Evolutionary conservation across 1,140 invertebrate genomes (phyloP).

Genomic region (Philotrypesis tridentata): DNA sequence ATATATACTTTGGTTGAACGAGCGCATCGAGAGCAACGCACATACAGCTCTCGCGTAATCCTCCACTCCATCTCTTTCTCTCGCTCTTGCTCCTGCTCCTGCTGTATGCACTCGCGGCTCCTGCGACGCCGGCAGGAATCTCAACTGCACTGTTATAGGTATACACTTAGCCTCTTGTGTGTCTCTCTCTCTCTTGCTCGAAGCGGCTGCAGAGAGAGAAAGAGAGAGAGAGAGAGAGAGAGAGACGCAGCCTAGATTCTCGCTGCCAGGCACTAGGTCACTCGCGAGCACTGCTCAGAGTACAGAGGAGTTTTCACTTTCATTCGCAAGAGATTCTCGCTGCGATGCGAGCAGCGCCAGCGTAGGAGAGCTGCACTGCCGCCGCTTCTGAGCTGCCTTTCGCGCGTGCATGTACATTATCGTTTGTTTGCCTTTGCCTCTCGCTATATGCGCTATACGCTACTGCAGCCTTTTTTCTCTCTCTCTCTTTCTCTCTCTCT

Average conservation of each 20-base stretch:
- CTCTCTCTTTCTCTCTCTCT: no score
- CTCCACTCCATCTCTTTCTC: not conserved
- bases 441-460: slow-evolving; percentile 39
- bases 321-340: slow-evolving; percentile 54
- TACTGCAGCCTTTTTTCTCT: not conserved
- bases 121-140: slow-evolving; percentile 18
- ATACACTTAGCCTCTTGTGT: no score
- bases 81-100: no score
- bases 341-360: not conserved
- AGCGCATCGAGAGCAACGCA: not conserved
- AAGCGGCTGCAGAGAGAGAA: no score
- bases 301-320: slow-evolving; percentile 70
- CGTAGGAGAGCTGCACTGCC: not conserved
- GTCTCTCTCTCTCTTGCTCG: no score
- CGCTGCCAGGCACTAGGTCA: slow-evolving; percentile 69
- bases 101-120: not conserved
- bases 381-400: not conserved
- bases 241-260: slow-evolving; percentile 68
- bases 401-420: not conserved
- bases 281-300: slow-evolving; percentile 52
- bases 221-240: no score
- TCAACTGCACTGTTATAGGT: not conserved
- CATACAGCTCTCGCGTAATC: not conserved
- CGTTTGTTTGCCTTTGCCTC: slow-evolving; percentile 29
- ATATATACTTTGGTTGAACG: not conserved